phyloP scores from a whole-genome alignment of 2,888 invertebrate species.

The Brachyptera risi region DNA sequence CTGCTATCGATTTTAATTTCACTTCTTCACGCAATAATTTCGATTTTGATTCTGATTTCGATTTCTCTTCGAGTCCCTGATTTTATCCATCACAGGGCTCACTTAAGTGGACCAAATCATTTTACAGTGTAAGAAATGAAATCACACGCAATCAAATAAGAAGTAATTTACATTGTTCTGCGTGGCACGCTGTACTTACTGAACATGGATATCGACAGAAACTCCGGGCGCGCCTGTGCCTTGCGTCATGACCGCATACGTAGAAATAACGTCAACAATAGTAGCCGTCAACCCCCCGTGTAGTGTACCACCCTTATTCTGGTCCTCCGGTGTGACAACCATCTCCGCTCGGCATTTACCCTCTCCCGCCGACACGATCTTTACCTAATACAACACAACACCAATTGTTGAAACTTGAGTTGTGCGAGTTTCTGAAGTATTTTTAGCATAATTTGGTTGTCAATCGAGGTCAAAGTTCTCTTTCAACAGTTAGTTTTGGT shows the following conservation, averaged over 20 bases:
- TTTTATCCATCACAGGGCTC: no score
- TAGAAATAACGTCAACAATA: conserved; percentile 71
- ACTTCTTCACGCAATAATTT: no score
- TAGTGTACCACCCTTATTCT: conserved; percentile 68
- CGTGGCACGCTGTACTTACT: no score
- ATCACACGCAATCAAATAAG: neutral
- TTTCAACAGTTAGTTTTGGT: no score
- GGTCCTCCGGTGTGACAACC: conserved; percentile 65
- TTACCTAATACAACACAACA: conserved; percentile 46
- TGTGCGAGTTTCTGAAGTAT: no score
- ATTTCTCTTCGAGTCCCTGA: no score
- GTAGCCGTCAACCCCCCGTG: conserved; percentile 86
- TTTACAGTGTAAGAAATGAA: conserved; percentile 34
- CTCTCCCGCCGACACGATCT: conserved; percentile 55
- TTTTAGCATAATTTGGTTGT: no score
- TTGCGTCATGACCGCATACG: conserved; percentile 70
- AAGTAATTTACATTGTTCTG: neutral
- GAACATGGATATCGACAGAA: conserved; percentile 76
- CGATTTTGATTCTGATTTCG: no score
- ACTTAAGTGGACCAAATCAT: conserved; percentile 4
- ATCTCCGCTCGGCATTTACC: conserved; percentile 74
- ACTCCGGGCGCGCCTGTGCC: conserved; percentile 63
- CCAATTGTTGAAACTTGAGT: no score
- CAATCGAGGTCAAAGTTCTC: no score
- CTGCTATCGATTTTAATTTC: no score